These are phyloP conservation scores for Acridotheres tristis DNA, from an alignment of 2,797 vertebrate genomes.

Conservation along the genomic window DNA sequence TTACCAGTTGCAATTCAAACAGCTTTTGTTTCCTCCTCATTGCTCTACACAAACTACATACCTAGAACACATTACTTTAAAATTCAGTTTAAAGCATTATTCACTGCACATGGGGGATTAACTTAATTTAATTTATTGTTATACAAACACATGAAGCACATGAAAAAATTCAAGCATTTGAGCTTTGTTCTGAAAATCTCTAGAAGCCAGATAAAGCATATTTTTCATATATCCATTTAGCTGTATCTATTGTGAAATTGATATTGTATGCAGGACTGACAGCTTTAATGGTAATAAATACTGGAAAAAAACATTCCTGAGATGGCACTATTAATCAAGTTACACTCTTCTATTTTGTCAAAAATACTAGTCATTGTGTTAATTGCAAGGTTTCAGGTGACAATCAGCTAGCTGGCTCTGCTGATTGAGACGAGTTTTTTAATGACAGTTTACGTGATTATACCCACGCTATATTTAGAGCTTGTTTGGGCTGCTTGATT, in stretches of 20 bases:
- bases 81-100: not conserved
- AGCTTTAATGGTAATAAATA: not conserved
- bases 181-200: not conserved
- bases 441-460: slow-evolving; percentile 43
- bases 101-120: not conserved
- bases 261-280: not conserved
- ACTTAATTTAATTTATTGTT: not conserved
- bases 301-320: not conserved
- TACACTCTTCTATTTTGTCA: not conserved
- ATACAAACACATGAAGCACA: not conserved
- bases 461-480: not conserved
- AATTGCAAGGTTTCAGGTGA: slow-evolving; percentile 49
- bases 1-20: not conserved
- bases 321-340: slow-evolving; percentile 12
- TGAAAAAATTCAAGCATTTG: not conserved
- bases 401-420: slow-evolving; percentile 7
- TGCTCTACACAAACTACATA: not conserved
- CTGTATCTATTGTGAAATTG: not conserved
- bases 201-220: not conserved
- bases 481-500: slow-evolving; percentile 8
- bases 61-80: not conserved
- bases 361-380: slow-evolving; percentile 8
- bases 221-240: not conserved
- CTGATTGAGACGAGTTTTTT: slow-evolving; percentile 34
- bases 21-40: not conserved